Evolutionary conservation across 2,797 vertebrate species (phyloP).

Genomic region (Chelon auratus): DNA sequence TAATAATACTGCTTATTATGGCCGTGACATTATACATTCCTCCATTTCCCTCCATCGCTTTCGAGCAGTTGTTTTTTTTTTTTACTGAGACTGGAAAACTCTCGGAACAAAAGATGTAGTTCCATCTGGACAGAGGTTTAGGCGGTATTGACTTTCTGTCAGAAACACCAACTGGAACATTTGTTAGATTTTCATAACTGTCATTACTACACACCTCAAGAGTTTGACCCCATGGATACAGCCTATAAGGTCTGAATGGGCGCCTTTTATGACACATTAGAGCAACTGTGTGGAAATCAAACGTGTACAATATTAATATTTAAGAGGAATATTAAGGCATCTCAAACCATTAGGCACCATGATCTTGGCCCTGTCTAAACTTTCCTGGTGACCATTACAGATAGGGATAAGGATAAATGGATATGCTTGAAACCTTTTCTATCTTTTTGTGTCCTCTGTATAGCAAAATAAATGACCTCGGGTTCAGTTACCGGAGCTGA

Average conservation of each 20-base stretch:
- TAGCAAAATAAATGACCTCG: slow-evolving; percentile 77
- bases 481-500: slow-evolving; percentile 68
- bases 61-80: slow-evolving; percentile 30
- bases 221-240: slow-evolving; percentile 52
- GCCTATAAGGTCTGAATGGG: slow-evolving; percentile 65
- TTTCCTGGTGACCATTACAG: slow-evolving; percentile 72
- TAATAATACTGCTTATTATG: slow-evolving; percentile 68
- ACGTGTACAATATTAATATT: slow-evolving; percentile 75
- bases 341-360: slow-evolving; percentile 70
- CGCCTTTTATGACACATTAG: slow-evolving; percentile 78
- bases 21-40: slow-evolving; percentile 62
- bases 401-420: slow-evolving; percentile 74
- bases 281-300: slow-evolving; percentile 74
- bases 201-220: slow-evolving; percentile 47
- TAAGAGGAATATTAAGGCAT: slow-evolving; percentile 74
- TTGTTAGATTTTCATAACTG: slow-evolving; percentile 52
- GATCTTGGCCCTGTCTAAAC: slow-evolving; percentile 76
- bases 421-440: slow-evolving; percentile 53
- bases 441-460: slow-evolving; percentile 51
- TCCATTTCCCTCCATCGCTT: slow-evolving; percentile 43
- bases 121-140: slow-evolving; percentile 42
- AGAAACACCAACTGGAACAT: slow-evolving; percentile 45
- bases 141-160: slow-evolving; percentile 39
- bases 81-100: slow-evolving; percentile 17
- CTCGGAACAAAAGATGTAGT: slow-evolving; percentile 19